Evolutionary conservation across 2,797 vertebrate genomes (phyloP).

Genomic region (Anomalospiza imberbis): DNA sequence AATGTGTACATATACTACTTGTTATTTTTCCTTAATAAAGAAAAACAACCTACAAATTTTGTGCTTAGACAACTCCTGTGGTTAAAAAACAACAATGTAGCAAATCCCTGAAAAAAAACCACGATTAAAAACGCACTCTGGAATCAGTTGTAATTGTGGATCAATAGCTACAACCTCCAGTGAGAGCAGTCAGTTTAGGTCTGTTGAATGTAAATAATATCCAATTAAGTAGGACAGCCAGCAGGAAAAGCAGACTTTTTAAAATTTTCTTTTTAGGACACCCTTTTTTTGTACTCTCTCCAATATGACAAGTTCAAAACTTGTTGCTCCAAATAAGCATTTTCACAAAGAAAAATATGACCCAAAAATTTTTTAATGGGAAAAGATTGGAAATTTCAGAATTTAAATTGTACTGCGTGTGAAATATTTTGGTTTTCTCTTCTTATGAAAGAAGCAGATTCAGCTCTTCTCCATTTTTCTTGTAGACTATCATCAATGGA

Average conservation of each 20-base stretch:
- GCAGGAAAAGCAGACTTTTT: not conserved
- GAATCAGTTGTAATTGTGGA: not conserved
- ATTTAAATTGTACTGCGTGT: not conserved
- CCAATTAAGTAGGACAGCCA: not conserved
- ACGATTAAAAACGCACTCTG: not conserved
- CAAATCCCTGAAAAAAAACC: not conserved
- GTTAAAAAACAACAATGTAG: not conserved
- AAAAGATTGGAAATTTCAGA: not conserved
- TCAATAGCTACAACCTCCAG: not conserved
- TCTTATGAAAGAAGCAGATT: not conserved
- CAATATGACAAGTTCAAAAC: not conserved
- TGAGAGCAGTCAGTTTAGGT: not conserved
- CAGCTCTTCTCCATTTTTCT: not conserved
- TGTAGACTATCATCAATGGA: not conserved
- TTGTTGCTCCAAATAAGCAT: not conserved
- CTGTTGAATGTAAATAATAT: not conserved
- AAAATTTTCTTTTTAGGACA: not conserved
- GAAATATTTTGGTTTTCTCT: not conserved
- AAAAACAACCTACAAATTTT: not conserved
- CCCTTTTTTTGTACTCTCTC: not conserved
- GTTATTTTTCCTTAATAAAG: not conserved
- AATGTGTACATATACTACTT: not conserved
- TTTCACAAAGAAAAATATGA: not conserved
- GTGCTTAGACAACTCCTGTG: not conserved
- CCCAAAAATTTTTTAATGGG: not conserved